Conservation (phyloP, 2,888 invertebrate species). For the Troilus luridus region DNA sequence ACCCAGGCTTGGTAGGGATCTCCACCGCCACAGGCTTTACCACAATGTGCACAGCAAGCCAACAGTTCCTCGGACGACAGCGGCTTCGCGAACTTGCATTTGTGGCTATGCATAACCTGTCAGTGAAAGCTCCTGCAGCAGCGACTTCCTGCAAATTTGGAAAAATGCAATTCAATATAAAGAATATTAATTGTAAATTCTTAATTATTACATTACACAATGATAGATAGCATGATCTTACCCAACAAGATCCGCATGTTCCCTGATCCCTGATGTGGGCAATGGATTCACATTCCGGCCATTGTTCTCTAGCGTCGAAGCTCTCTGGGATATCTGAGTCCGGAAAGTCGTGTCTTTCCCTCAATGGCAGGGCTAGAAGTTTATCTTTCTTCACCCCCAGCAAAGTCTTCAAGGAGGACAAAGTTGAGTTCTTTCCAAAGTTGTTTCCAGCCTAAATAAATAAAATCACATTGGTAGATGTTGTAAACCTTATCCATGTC, state of each 20-base stretch:
- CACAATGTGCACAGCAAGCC: constrained; percentile 84
- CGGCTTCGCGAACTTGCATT: constrained; percentile 78
- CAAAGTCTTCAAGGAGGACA: constrained; percentile 75
- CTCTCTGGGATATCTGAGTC: constrained; percentile 76
- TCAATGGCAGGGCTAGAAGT: constrained; percentile 71
- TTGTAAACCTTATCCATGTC: too few species aligned
- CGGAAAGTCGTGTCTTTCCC: constrained; percentile 64
- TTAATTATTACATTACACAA: not conserved
- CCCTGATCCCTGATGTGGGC: constrained; percentile 87
- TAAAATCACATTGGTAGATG: not conserved
- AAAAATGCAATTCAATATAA: not conserved
- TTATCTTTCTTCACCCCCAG: constrained; percentile 80
- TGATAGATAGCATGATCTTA: constrained; percentile 66
- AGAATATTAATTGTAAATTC: not conserved
- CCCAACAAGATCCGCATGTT: constrained; percentile 90
- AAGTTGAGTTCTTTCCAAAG: constrained; percentile 75
- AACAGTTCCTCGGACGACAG: constrained; percentile 88
- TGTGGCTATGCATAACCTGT: constrained; percentile 86
- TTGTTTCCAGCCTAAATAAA: constrained; percentile 78
- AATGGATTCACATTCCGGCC: constrained; percentile 89
- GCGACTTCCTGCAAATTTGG: constrained; percentile 79
- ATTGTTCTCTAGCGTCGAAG: constrained; percentile 85
- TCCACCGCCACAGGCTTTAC: constrained; percentile 86
- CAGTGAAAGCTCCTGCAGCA: constrained; percentile 91
- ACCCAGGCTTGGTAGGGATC: constrained; percentile 85